Conservation (phyloP, 2,888 invertebrate genomes). For the Dione juno region DNA sequence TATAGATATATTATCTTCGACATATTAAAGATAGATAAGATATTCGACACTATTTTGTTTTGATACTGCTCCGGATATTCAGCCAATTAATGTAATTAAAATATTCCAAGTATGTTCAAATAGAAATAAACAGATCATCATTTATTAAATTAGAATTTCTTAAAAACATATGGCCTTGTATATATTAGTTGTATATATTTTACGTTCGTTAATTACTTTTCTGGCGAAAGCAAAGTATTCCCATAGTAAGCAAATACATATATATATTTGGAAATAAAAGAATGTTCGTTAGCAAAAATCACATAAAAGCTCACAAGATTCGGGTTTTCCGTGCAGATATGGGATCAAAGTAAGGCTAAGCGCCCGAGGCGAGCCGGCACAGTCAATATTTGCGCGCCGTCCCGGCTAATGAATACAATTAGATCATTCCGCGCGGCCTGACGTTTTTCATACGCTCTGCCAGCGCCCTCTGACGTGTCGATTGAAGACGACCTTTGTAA, state of each 20-base stretch:
- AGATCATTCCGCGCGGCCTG: conserved; percentile 83
- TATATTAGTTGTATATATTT: too few relatives aligned
- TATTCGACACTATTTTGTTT: too few relatives aligned
- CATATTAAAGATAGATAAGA: too few relatives aligned
- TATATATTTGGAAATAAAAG: not conserved
- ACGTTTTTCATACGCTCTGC: conserved; percentile 78
- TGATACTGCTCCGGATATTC: too few relatives aligned
- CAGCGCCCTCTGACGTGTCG: conserved; percentile 69
- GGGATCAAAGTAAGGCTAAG: conserved; percentile 45
- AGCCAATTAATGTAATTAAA: too few relatives aligned
- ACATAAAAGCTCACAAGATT: conserved; percentile 25
- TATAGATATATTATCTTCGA: too few relatives aligned
- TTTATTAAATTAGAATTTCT: too few relatives aligned
- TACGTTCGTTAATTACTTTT: not conserved
- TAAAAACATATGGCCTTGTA: too few relatives aligned
- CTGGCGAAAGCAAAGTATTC: not conserved
- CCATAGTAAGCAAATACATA: not conserved
- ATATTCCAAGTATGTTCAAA: too few relatives aligned
- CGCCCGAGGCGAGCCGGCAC: conserved; percentile 61
- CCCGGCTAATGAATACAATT: conserved; percentile 83
- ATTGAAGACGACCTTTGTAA: conserved; percentile 62
- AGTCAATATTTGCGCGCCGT: conserved; percentile 80
- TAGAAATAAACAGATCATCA: too few relatives aligned
- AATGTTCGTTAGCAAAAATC: conserved; percentile 26
- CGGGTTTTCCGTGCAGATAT: conserved; percentile 38